phyloP scores from a whole-genome alignment of 2,113 vertebrate genomes.

The Caranx ignobilis region DNA sequence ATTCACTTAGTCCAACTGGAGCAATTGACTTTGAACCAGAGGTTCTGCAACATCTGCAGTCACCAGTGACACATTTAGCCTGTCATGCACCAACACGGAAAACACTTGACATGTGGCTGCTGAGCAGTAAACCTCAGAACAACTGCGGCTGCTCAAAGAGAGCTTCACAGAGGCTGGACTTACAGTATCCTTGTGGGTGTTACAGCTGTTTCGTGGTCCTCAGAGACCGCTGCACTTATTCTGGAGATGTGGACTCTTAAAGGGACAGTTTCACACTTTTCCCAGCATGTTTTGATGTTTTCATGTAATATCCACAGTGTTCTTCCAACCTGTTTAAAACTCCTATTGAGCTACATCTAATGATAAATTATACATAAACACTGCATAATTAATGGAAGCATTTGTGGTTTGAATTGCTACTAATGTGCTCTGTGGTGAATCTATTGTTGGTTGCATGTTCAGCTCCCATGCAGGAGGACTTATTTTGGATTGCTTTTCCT shows the following conservation, averaged over 20 bases:
- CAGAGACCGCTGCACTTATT: neutral
- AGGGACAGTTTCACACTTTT: neutral
- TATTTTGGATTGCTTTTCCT: slow-evolving; percentile 1
- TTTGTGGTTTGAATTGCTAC: slow-evolving; percentile 1
- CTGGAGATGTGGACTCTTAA: neutral
- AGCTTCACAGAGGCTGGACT: neutral
- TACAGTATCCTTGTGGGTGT: neutral
- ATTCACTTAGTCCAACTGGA: neutral
- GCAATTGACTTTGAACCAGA: neutral
- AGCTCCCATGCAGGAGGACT: neutral
- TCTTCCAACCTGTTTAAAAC: neutral
- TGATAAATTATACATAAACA: slow-evolving; percentile 6
- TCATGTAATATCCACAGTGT: neutral
- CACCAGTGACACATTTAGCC: neutral
- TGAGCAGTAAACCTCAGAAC: neutral
- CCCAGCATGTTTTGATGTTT: neutral
- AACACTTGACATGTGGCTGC: slow-evolving; percentile 16
- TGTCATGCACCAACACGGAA: neutral
- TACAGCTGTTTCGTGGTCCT: neutral
- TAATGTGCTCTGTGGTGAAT: slow-evolving; percentile 3
- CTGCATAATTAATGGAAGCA: slow-evolving; percentile 12
- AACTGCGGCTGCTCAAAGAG: neutral
- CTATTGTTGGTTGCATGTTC: slow-evolving; percentile 1
- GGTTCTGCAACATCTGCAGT: slow-evolving; percentile 7
- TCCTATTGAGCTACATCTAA: slow-evolving; percentile 1